These are phyloP conservation scores for Tipula confusa DNA, from an alignment of 2,888 invertebrate genomes.

Conservation along the genomic window DNA sequence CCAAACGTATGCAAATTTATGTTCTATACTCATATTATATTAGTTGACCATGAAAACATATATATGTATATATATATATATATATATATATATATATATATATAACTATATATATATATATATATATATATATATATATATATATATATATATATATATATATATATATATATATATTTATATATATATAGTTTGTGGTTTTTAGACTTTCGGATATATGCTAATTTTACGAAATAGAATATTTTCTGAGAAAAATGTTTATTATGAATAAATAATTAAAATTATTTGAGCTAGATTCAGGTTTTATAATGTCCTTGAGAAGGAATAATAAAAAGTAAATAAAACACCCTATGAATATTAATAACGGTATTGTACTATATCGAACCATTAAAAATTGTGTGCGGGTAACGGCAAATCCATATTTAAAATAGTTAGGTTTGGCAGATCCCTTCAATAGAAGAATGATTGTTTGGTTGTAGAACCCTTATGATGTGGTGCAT, in stretches of 20 bases:
- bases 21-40: neutral
- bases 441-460: neutral
- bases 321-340: neutral
- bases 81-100: too few relatives aligned
- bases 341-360: neutral
- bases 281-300: neutral
- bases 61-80: too few relatives aligned
- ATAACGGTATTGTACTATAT: neutral
- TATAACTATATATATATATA: too few relatives aligned
- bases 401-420: neutral
- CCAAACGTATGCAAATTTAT: neutral
- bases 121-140: too few relatives aligned
- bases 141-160: too few relatives aligned
- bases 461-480: neutral
- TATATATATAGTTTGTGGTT: neutral
- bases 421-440: neutral
- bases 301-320: neutral
- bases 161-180: too few relatives aligned
- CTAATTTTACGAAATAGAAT: neutral
- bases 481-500: too few relatives aligned
- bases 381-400: neutral
- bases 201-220: neutral
- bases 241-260: neutral
- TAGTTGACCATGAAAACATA: neutral
- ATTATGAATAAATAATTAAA: neutral